Conservation (phyloP, 2,113 vertebrate species). For the Hydropotes inermis region DNA sequence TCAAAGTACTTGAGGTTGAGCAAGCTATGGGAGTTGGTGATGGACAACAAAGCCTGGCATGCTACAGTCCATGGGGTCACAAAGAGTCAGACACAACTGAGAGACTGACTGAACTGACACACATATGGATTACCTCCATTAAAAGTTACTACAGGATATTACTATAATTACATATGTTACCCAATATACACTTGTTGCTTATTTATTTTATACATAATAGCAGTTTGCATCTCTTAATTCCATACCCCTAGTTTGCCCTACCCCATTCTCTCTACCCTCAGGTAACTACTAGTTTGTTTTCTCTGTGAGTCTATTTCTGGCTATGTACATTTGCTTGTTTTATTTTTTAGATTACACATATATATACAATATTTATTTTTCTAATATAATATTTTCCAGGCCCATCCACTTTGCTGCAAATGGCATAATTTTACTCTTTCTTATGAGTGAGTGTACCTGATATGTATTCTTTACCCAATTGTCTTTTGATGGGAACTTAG, state of each 20-base stretch:
- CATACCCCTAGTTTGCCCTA: not conserved
- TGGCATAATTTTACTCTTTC: not conserved
- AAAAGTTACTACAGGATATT: not conserved
- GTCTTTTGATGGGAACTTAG: not conserved
- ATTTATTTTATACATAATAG: not conserved
- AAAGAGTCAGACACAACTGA: not conserved
- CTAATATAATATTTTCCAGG: not conserved
- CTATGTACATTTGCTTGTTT: not conserved
- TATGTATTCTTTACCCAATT: not conserved
- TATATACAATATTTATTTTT: not conserved
- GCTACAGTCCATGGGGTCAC: not conserved
- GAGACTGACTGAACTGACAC: not conserved
- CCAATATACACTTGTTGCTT: not conserved
- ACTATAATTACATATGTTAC: not conserved
- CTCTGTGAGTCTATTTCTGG: not conserved
- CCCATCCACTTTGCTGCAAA: not conserved
- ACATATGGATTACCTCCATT: not conserved
- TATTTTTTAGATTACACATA: not conserved
- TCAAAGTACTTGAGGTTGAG: accelerated
- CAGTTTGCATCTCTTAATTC: not conserved
- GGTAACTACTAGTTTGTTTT: not conserved
- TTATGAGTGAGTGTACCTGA: not conserved
- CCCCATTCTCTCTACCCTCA: not conserved
- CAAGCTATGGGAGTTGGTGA: not conserved
- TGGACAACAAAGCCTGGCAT: not conserved